These are phyloP conservation scores for Bos indicus DNA, from an alignment of 2,113 vertebrate species.

Conservation along the genomic window DNA sequence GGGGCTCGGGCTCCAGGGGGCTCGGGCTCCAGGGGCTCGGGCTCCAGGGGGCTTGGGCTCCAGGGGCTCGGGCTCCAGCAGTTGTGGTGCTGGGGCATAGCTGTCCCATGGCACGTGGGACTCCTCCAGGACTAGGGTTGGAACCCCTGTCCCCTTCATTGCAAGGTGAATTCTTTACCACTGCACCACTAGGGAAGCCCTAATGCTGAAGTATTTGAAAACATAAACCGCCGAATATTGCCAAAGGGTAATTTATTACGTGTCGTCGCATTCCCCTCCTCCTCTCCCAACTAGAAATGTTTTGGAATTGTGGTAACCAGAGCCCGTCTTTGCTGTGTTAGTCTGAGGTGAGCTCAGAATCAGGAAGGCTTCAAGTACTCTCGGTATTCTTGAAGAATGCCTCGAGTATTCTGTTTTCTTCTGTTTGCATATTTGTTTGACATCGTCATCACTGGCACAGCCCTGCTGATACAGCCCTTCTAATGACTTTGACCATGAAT, in stretches of 20 bases:
- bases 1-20: no score
- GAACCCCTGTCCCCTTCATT: neutral
- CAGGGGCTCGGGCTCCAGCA: no score
- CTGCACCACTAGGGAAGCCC: neutral
- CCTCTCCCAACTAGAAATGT: conserved; percentile 35
- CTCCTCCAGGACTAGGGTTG: neutral
- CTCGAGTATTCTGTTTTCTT: neutral
- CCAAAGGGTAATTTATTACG: conserved; percentile 7
- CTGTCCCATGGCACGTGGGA: neutral
- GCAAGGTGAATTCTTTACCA: neutral
- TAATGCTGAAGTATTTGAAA: neutral
- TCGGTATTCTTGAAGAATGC: neutral
- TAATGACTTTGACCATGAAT: conserved; percentile 31
- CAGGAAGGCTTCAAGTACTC: conserved; percentile 29
- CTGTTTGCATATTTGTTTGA: neutral
- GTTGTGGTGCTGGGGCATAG: neutral
- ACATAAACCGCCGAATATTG: neutral
- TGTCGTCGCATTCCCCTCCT: neutral
- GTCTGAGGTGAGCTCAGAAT: conserved; percentile 40
- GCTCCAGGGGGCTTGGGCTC: no score
- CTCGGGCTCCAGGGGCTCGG: no score
- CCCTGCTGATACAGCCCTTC: neutral
- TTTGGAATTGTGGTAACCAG: conserved; percentile 54
- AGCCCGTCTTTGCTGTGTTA: conserved; percentile 18
- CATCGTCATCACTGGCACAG: neutral